These are phyloP conservation scores for Bovichtus variegatus DNA, from an alignment of 2,797 vertebrate genomes.

Conservation along the genomic window DNA sequence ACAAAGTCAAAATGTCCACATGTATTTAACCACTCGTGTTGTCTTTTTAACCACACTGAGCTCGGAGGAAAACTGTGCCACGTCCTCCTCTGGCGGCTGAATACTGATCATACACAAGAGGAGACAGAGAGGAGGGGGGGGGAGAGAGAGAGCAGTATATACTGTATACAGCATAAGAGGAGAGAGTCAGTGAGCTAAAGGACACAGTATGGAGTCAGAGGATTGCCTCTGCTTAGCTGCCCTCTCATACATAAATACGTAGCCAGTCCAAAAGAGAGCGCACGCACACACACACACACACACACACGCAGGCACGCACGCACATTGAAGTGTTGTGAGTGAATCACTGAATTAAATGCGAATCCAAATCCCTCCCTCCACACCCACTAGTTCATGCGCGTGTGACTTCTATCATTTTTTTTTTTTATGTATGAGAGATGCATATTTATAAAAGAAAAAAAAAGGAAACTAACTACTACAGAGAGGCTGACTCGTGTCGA, in stretches of 20 bases:
- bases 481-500: neutral
- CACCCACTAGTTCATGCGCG: slow-evolving; percentile 16
- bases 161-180: slow-evolving; percentile 12
- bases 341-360: slow-evolving; percentile 25
- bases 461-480: slow-evolving; percentile 28
- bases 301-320: neutral
- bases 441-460: slow-evolving; percentile 7
- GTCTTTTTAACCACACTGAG: slow-evolving; percentile 51
- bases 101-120: slow-evolving; percentile 54
- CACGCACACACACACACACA: neutral
- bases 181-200: slow-evolving; percentile 6
- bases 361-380: slow-evolving; percentile 27
- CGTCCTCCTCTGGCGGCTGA: slow-evolving; percentile 41
- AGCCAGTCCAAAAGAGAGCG: slow-evolving; percentile 22
- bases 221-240: slow-evolving; percentile 29
- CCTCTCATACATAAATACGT: slow-evolving; percentile 52
- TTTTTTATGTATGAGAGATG: slow-evolving; percentile 50
- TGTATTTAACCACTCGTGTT: slow-evolving; percentile 38
- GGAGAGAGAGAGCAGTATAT: neutral
- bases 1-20: slow-evolving; percentile 48
- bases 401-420: slow-evolving; percentile 27
- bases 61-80: slow-evolving; percentile 54
- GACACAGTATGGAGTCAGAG: slow-evolving; percentile 14
- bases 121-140: neutral
- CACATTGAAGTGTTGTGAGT: neutral